A percentile compares a stretch with the other conserved stretches of the same genome.
phyloP scores from a whole-genome alignment of 2,797 vertebrate genomes.

The Borostomias antarcticus region DNA sequence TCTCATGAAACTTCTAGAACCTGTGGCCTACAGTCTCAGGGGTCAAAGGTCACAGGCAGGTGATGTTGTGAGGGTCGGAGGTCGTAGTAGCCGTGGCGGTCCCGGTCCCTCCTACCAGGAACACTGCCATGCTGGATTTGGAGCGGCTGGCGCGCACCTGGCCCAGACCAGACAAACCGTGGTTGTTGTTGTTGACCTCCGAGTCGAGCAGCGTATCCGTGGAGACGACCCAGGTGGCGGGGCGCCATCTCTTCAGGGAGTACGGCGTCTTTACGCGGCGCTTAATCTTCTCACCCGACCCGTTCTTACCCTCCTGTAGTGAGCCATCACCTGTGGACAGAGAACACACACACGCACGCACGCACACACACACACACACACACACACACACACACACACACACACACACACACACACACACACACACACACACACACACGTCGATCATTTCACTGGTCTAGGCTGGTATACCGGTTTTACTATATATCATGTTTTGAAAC shows the following conservation, averaged over 20 bases:
- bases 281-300: constrained; percentile 93
- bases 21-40: neutral
- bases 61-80: constrained; percentile 82
- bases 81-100: constrained; percentile 81
- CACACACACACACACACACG: neutral
- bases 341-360: neutral
- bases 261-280: constrained; percentile 95
- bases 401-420: neutral
- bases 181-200: constrained; percentile 77
- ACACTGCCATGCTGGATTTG: constrained; percentile 90
- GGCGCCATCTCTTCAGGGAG: constrained; percentile 92
- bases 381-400: neutral
- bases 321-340: constrained; percentile 72
- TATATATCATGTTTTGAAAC: too few relatives aligned
- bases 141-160: constrained; percentile 58
- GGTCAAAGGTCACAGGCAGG: constrained; percentile 82
- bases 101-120: constrained; percentile 82
- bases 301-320: constrained; percentile 76
- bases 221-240: constrained; percentile 91
- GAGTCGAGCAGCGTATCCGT: constrained; percentile 80
- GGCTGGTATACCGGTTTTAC: too few relatives aligned
- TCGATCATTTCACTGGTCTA: neutral
- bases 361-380: neutral
- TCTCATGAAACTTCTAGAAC: neutral
- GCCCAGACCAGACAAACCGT: constrained; percentile 41